A percentile compares a stretch with the other conserved stretches of the same genome.
phyloP scores from a whole-genome alignment of 2,113 vertebrate genomes.

The Hucho hucho region DNA sequence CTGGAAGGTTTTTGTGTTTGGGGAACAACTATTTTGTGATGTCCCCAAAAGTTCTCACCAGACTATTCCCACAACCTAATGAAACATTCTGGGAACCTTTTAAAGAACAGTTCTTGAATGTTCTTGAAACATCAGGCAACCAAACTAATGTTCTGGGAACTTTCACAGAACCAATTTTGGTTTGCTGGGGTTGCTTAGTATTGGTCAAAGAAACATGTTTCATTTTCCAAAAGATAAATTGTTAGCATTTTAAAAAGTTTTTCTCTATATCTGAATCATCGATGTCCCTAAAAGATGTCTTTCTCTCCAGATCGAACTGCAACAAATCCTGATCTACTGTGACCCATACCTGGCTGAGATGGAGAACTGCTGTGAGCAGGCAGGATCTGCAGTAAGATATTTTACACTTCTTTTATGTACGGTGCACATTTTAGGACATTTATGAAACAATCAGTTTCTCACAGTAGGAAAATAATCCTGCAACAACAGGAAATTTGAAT shows the following conservation, averaged over 20 bases:
- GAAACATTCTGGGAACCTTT: too few relatives aligned
- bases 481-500: too few relatives aligned
- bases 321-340: slow-evolving; percentile 85
- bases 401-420: background rate
- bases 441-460: background rate
- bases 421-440: background rate
- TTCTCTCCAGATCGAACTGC: slow-evolving; percentile 87
- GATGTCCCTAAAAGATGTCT: slow-evolving; percentile 16
- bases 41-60: too few relatives aligned
- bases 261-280: background rate
- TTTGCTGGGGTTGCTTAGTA: background rate
- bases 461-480: too few relatives aligned
- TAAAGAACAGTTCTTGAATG: too few relatives aligned
- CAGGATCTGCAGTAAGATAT: slow-evolving; percentile 78
- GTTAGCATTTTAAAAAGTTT: background rate
- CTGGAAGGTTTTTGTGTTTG: too few relatives aligned
- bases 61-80: too few relatives aligned
- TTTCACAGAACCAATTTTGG: background rate
- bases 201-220: background rate
- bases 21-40: too few relatives aligned
- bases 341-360: slow-evolving; percentile 79
- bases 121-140: too few relatives aligned
- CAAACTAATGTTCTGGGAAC: too few relatives aligned
- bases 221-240: background rate
- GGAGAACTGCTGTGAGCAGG: slow-evolving; percentile 86